Evolutionary conservation across 2,888 invertebrate genomes (phyloP).

Genomic region (Pemphredon lugubris): DNA sequence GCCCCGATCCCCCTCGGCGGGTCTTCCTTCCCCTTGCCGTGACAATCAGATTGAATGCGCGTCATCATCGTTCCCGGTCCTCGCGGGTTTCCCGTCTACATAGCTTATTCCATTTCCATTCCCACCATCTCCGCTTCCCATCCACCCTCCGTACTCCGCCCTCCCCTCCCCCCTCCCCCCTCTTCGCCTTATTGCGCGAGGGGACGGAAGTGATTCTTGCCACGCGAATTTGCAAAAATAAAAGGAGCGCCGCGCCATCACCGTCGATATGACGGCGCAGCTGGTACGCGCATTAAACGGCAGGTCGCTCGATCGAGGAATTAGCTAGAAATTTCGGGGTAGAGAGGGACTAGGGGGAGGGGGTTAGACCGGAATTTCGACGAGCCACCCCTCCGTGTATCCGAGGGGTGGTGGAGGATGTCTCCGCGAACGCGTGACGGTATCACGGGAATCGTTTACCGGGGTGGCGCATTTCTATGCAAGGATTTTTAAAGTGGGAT

Average conservation of each 20-base stretch:
- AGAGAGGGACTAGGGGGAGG: background rate
- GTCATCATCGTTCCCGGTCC: slow-evolving; percentile 65
- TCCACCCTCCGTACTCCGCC: slow-evolving; percentile 26
- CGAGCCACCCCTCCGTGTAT: too few species aligned
- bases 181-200: slow-evolving; percentile 40
- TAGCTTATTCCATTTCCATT: slow-evolving; percentile 44
- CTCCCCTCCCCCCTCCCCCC: slow-evolving; percentile 7
- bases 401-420: too few species aligned
- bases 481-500: too few species aligned
- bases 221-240: slow-evolving; percentile 61
- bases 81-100: slow-evolving; percentile 27
- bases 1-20: slow-evolving; percentile 37
- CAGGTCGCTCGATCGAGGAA: background rate
- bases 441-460: too few species aligned
- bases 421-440: too few species aligned
- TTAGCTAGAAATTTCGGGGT: background rate
- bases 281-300: background rate
- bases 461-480: too few species aligned
- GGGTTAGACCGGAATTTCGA: too few species aligned
- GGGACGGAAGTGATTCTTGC: slow-evolving; percentile 67
- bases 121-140: too few species aligned
- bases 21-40: slow-evolving; percentile 21
- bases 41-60: slow-evolving; percentile 69
- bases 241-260: slow-evolving; percentile 23
- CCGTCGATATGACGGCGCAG: background rate